A percentile compares a stretch with the other conserved stretches of the same genome.
phyloP scores from a whole-genome alignment of 2,888 invertebrate species.

The Antheraea yamamai region DNA sequence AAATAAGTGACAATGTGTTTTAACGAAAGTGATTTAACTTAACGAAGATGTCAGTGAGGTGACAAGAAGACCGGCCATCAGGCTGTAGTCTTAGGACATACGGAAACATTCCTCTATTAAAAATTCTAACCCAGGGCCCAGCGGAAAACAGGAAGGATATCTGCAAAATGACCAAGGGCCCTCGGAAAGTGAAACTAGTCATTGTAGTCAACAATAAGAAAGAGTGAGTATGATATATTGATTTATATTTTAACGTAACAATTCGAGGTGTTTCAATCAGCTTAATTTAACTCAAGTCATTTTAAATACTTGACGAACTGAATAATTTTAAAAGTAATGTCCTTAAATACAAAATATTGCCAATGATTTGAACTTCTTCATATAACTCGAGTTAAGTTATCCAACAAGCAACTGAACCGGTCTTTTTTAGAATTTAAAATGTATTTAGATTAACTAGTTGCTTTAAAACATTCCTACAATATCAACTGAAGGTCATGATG shows the following conservation, averaged over 20 bases:
- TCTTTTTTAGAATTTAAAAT: too few species aligned
- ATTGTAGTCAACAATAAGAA: constrained; percentile 83
- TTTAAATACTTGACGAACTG: background rate
- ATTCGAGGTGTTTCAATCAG: background rate
- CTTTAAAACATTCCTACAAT: background rate
- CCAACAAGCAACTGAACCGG: too few species aligned
- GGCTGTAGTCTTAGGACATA: constrained; percentile 59
- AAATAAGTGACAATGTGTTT: constrained; percentile 60
- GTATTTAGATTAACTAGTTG: background rate
- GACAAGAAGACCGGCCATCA: constrained; percentile 56
- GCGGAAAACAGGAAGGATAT: constrained; percentile 69
- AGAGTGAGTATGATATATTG: constrained; percentile 68
- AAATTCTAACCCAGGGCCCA: constrained; percentile 78
- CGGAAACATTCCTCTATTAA: constrained; percentile 79
- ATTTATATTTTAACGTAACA: background rate
- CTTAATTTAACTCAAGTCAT: background rate
- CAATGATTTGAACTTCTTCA: background rate
- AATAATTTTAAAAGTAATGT: background rate
- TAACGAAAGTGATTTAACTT: constrained; percentile 49
- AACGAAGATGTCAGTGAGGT: constrained; percentile 70
- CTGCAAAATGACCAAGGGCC: constrained; percentile 83
- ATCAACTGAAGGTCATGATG: constrained; percentile 28
- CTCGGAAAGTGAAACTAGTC: constrained; percentile 82
- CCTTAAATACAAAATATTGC: background rate
- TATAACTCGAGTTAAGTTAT: too few species aligned